phyloP scores from a whole-genome alignment of 2,113 vertebrate genomes.

The Castor canadensis region DNA sequence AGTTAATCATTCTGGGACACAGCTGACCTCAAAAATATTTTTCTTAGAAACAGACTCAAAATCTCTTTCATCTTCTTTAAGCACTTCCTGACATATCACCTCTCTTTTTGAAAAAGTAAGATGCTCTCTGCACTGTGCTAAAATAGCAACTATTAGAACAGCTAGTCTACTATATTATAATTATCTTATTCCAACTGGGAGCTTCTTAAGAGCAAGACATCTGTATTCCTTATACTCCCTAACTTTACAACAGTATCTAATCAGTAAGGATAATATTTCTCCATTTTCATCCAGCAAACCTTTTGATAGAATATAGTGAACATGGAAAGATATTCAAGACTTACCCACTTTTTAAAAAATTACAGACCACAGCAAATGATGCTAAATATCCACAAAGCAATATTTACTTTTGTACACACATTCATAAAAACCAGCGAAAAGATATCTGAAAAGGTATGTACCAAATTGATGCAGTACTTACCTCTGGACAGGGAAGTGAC shows the following conservation, averaged over 20 bases:
- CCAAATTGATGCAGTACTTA: not conserved
- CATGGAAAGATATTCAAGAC: not conserved
- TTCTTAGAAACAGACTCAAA: slow-evolving; percentile 15
- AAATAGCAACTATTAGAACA: slow-evolving; percentile 29
- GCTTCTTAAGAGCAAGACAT: not conserved
- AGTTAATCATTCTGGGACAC: slow-evolving; percentile 29
- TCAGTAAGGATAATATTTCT: slow-evolving; percentile 2
- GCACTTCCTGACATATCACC: not conserved
- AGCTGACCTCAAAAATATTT: slow-evolving; percentile 38
- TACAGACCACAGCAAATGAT: slow-evolving; percentile 27
- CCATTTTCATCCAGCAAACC: slow-evolving; percentile 30
- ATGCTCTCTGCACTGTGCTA: not conserved
- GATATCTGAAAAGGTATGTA: not conserved
- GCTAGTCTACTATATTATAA: not conserved
- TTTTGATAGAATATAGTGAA: slow-evolving; percentile 10
- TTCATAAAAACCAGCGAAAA: slow-evolving; percentile 4
- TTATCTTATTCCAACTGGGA: not conserved
- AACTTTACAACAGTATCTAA: not conserved
- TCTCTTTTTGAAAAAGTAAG: slow-evolving; percentile 14
- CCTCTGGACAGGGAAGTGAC: not conserved
- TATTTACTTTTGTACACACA: slow-evolving; percentile 2
- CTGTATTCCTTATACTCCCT: not conserved
- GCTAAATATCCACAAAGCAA: slow-evolving; percentile 11
- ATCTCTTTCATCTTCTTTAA: slow-evolving; percentile 30
- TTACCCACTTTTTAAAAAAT: not conserved